Conservation (phyloP, 1,140 invertebrate genomes). For the Zaprionus kolodkinae region DNA sequence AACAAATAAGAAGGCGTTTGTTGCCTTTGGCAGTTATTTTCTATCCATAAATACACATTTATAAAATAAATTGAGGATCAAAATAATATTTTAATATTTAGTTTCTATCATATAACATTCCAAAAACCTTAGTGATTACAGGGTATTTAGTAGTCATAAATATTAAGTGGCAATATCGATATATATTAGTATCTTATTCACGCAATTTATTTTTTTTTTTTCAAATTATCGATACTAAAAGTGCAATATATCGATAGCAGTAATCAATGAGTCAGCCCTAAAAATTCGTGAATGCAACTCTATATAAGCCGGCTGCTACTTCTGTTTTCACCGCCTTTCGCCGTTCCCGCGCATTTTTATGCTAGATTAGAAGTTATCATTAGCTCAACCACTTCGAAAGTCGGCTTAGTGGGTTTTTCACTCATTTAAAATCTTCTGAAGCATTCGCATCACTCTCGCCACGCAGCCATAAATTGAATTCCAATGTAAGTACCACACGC, state of each 20-base stretch:
- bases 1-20: not conserved
- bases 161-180: constrained; percentile 2
- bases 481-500: constrained; percentile 45
- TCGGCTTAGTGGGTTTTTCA: constrained; percentile 51
- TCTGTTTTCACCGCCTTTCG: constrained; percentile 17
- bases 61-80: not conserved
- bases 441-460: constrained; percentile 15
- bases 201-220: not conserved
- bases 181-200: not conserved
- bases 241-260: not conserved
- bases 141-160: not conserved
- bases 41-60: not conserved
- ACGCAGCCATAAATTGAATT: constrained; percentile 18
- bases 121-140: not conserved
- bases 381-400: constrained; percentile 21
- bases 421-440: constrained; percentile 53
- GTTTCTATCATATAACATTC: not conserved
- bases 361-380: constrained; percentile 35
- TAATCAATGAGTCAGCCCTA: not conserved
- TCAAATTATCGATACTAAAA: not conserved
- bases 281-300: constrained; percentile 13
- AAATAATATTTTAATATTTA: too few species aligned
- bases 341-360: constrained; percentile 46
- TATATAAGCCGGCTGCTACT: constrained; percentile 16
- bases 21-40: not conserved